Evolutionary conservation across 2,113 vertebrate genomes (phyloP).

Genomic region (Garra rufa): DNA sequence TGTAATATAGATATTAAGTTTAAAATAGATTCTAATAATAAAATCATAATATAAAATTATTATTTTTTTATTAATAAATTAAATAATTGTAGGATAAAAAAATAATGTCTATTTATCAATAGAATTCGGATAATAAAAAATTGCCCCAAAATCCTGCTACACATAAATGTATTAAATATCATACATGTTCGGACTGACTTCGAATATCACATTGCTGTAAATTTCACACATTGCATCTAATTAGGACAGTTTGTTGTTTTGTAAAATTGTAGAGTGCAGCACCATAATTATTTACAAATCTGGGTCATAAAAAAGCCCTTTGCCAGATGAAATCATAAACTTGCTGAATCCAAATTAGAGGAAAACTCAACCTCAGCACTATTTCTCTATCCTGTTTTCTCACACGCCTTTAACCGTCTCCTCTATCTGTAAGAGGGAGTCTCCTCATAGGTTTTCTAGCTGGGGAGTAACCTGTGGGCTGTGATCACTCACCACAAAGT

Average conservation of each 20-base stretch:
- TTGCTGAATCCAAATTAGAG: slow-evolving; percentile 46
- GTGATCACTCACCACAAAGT: background rate
- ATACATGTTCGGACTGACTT: background rate
- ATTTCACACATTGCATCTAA: background rate
- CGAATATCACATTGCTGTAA: background rate
- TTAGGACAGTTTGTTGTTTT: background rate
- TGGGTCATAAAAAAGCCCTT: background rate
- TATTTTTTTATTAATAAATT: too few relatives aligned
- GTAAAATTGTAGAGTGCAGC: background rate
- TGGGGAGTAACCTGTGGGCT: slow-evolving; percentile 18
- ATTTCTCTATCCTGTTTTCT: slow-evolving; percentile 26
- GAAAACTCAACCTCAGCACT: slow-evolving; percentile 59
- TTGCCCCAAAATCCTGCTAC: background rate
- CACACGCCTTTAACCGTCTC: background rate
- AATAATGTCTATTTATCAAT: too few relatives aligned
- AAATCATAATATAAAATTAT: too few relatives aligned
- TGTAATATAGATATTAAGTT: too few relatives aligned
- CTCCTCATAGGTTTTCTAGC: slow-evolving; percentile 29
- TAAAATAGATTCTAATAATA: too few relatives aligned
- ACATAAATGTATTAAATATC: background rate
- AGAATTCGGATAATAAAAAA: too few relatives aligned
- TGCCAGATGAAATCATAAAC: slow-evolving; percentile 41
- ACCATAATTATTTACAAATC: slow-evolving; percentile 10
- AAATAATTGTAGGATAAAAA: too few relatives aligned
- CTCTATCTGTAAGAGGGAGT: slow-evolving; percentile 15